Conservation (phyloP, 2,797 vertebrate genomes). For the Oryzias dopingdopingensis region DNA sequence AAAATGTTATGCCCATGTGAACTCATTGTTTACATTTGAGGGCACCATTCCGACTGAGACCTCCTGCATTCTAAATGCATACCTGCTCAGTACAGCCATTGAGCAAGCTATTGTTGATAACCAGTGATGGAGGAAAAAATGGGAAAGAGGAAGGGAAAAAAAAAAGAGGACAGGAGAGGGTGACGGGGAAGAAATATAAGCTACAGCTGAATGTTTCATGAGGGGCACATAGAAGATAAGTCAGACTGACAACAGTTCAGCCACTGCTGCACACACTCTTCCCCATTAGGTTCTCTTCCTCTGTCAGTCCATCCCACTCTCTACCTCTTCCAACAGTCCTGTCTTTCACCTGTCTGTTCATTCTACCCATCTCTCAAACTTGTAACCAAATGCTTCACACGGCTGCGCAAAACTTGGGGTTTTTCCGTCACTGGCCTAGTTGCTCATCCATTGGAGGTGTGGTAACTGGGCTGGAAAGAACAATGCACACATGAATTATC, state of each 20-base stretch:
- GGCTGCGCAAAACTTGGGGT: slow-evolving; percentile 50
- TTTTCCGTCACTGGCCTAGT: slow-evolving; percentile 48
- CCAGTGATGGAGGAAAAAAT: slow-evolving; percentile 53
- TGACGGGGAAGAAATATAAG: slow-evolving; percentile 54
- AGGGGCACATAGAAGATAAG: slow-evolving; percentile 70
- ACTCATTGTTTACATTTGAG: slow-evolving; percentile 60
- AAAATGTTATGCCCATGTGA: slow-evolving; percentile 33
- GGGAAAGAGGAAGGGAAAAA: slow-evolving; percentile 37
- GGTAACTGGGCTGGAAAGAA: slow-evolving; percentile 58
- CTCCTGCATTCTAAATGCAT: slow-evolving; percentile 10
- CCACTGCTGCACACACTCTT: slow-evolving; percentile 54
- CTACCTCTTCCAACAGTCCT: slow-evolving; percentile 53
- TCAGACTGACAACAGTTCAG: slow-evolving; percentile 67
- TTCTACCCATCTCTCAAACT: slow-evolving; percentile 39
- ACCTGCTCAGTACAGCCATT: slow-evolving; percentile 35
- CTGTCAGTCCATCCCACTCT: slow-evolving; percentile 53
- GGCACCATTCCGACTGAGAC: slow-evolving; percentile 47
- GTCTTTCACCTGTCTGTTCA: slow-evolving; percentile 66
- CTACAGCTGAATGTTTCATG: slow-evolving; percentile 74
- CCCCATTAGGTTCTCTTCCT: slow-evolving; percentile 63
- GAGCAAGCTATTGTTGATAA: slow-evolving; percentile 57
- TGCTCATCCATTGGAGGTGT: slow-evolving; percentile 52
- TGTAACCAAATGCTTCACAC: slow-evolving; percentile 50
- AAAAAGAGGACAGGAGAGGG: slow-evolving; percentile 43
- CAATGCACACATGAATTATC: slow-evolving; percentile 53